A percentile compares a stretch with the other conserved stretches of the same genome.
These are phyloP conservation scores for Alaudala cheleensis DNA, from an alignment of 2,113 vertebrate genomes.

Conservation along the genomic window DNA sequence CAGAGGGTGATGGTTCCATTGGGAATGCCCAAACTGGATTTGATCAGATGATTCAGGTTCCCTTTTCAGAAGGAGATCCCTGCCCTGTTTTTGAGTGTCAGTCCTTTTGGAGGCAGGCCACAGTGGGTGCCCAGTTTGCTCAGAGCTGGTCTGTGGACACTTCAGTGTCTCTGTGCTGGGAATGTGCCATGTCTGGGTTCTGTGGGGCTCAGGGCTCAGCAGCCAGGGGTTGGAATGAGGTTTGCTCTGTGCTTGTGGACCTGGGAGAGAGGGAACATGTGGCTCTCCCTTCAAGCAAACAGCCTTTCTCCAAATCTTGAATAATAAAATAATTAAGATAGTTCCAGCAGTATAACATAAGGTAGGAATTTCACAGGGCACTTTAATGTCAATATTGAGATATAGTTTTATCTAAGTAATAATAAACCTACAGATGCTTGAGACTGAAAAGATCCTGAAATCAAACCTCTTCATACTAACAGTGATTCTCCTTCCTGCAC, in stretches of 20 bases:
- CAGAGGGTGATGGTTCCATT: rapidly evolving
- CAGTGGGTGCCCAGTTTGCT: rapidly evolving
- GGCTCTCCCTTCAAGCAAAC: not conserved
- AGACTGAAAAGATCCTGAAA: not conserved
- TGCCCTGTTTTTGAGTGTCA: not conserved
- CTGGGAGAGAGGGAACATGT: not conserved
- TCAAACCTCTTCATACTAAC: not conserved
- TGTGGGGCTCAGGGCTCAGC: not conserved
- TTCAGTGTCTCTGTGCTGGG: not conserved
- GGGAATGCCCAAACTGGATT: not conserved
- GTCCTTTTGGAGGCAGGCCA: rapidly evolving
- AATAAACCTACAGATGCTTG: not conserved
- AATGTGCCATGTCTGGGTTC: not conserved
- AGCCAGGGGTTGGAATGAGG: not conserved
- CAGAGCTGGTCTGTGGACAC: not conserved
- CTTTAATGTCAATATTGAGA: not conserved
- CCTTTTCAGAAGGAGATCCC: not conserved
- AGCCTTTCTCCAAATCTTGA: not conserved
- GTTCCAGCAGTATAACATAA: not conserved
- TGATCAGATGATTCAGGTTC: not conserved
- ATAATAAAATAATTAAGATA: not conserved
- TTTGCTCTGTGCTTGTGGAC: not conserved
- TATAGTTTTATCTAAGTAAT: not conserved
- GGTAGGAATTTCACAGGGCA: not conserved
- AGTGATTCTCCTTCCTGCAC: not conserved